Evolutionary conservation across 2,888 invertebrate genomes (phyloP).

Genomic region (Melanargia galathea): DNA sequence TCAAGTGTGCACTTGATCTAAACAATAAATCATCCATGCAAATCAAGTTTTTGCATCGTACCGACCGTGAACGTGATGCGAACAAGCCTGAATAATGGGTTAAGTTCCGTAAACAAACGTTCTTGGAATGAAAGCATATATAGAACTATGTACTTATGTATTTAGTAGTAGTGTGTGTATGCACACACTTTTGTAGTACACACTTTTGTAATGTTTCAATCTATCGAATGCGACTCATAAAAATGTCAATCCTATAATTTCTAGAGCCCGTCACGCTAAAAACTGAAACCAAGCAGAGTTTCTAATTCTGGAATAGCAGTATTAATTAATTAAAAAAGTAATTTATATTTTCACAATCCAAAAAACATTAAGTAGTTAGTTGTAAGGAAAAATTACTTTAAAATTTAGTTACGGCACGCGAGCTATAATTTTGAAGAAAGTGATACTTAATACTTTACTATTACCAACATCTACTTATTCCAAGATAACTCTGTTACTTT

Average conservation of each 20-base stretch:
- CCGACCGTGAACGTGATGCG: constrained; percentile 27
- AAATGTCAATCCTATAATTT: too few relatives aligned
- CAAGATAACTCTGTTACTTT: neutral
- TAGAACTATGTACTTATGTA: neutral
- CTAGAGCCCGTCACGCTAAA: too few relatives aligned
- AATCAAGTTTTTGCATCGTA: constrained; percentile 19
- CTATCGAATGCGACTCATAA: too few relatives aligned
- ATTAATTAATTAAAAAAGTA: neutral
- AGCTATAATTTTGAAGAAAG: constrained; percentile 8
- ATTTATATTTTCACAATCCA: neutral
- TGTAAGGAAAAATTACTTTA: neutral
- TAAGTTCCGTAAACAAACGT: constrained; percentile 29
- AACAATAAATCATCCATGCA: constrained; percentile 19
- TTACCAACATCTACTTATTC: neutral
- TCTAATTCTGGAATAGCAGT: neutral
- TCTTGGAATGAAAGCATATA: constrained; percentile 14
- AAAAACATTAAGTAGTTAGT: neutral
- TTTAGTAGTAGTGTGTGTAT: too few relatives aligned
- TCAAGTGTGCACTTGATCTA: constrained; percentile 6
- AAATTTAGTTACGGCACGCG: neutral
- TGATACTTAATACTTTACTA: neutral
- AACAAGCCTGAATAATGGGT: constrained; percentile 21
- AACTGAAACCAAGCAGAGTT: neutral
- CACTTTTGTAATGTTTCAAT: too few relatives aligned
- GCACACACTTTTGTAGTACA: too few relatives aligned